These are phyloP conservation scores for Blastobasis adustella DNA, from an alignment of 2,888 invertebrate species.

Conservation along the genomic window DNA sequence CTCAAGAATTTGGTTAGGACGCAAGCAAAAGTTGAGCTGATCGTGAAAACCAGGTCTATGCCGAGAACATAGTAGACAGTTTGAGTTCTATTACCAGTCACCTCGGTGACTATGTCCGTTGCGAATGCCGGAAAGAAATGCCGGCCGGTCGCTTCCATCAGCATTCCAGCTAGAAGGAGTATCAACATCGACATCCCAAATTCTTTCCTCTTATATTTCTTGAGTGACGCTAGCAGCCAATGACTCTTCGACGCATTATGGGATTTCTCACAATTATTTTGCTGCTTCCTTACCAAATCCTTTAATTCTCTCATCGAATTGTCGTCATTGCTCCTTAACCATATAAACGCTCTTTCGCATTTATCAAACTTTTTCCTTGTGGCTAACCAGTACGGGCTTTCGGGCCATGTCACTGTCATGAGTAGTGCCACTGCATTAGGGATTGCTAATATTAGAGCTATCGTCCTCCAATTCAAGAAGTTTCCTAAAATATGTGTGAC, in stretches of 20 bases:
- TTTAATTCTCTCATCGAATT: conserved; percentile 23
- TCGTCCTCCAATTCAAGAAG: conserved; percentile 28
- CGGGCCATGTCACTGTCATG: conserved; percentile 63
- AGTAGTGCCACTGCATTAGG: conserved; percentile 21
- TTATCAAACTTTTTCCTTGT: conserved; percentile 44
- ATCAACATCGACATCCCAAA: conserved; percentile 25
- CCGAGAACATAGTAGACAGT: conserved; percentile 25
- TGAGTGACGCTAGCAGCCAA: too few species aligned
- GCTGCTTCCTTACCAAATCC: conserved; percentile 26
- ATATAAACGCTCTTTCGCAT: conserved; percentile 65
- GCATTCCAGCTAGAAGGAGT: conserved; percentile 16
- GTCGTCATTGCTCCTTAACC: conserved; percentile 57
- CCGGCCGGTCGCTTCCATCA: conserved; percentile 27
- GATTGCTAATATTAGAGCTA: conserved; percentile 23
- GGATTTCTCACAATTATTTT: not conserved
- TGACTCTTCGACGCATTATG: not conserved
- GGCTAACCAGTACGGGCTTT: conserved; percentile 77
- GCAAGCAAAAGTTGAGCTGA: conserved; percentile 16
- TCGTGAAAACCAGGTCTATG: conserved; percentile 26
- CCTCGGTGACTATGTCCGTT: conserved; percentile 24
- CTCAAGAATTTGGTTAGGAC: conserved; percentile 18
- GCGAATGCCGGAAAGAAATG: conserved; percentile 32
- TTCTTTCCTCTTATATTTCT: conserved; percentile 10
- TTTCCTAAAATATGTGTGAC: conserved; percentile 27
- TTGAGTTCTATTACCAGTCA: conserved; percentile 16